Percentiles rank a stretch among this genome's conserved stretches.
Evolutionary conservation across 2,797 vertebrate species (phyloP).

Genomic region (Centroberyx gerrardi): DNA sequence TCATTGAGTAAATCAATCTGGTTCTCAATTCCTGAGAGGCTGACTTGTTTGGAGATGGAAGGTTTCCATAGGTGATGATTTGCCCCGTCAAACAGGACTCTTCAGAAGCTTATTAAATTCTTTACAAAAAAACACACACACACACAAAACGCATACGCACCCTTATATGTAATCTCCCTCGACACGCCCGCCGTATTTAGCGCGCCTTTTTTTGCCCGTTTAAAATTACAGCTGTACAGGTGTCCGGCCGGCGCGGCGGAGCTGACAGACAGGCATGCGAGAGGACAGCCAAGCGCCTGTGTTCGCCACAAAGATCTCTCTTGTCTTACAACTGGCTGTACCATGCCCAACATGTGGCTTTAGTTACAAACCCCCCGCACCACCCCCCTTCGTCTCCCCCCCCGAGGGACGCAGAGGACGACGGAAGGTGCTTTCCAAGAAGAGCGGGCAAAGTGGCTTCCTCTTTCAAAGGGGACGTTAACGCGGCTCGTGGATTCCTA

Average conservation of each 20-base stretch:
- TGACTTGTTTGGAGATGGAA: constrained; percentile 18
- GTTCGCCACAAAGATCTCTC: constrained; percentile 86
- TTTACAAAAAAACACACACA: constrained; percentile 43
- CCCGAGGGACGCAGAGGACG: constrained; percentile 75
- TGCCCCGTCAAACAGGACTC: constrained; percentile 47
- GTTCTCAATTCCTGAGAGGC: constrained; percentile 6
- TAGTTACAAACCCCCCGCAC: constrained; percentile 79
- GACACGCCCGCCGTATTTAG: constrained; percentile 30
- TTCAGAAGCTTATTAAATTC: constrained; percentile 57
- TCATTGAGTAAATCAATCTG: constrained; percentile 26
- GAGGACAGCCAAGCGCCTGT: constrained; percentile 86
- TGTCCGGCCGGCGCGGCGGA: constrained; percentile 75
- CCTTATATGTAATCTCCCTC: constrained; percentile 57
- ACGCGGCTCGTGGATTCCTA: constrained; percentile 74
- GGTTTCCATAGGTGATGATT: constrained; percentile 22
- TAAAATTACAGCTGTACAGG: constrained; percentile 83
- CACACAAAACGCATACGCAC: constrained; percentile 45
- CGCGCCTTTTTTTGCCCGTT: constrained; percentile 74
- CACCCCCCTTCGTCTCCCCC: constrained; percentile 75
- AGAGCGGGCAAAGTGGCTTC: constrained; percentile 72
- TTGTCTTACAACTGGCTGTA: constrained; percentile 83
- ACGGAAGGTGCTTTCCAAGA: constrained; percentile 79
- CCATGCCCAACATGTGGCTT: constrained; percentile 82
- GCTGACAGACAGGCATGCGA: constrained; percentile 83
- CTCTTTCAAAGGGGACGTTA: constrained; percentile 77